A percentile compares a stretch with the other conserved stretches of the same genome.
These are phyloP conservation scores for Halocynthia roretzi DNA, from an alignment of 23 tunicate genomes.

Conservation along the genomic window DNA sequence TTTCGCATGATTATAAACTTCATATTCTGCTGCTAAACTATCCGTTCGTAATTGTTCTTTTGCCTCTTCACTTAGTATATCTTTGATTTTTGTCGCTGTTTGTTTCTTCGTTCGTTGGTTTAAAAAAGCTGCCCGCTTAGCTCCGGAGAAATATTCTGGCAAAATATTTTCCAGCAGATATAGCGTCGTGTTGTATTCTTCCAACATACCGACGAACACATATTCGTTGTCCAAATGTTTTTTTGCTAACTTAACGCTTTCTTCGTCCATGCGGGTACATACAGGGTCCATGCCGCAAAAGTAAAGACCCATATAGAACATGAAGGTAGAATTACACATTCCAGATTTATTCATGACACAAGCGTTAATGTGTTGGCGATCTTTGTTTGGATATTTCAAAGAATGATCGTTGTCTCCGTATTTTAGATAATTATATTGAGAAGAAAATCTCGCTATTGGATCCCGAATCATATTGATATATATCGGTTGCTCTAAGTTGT, in stretches of 20 bases:
- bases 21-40: conserved; percentile 71
- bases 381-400: conserved; percentile 4
- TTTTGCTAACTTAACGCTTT: conserved; percentile 62
- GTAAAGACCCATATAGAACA: conserved; percentile 85
- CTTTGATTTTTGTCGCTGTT: conserved; percentile 42
- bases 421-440: conserved; percentile 74
- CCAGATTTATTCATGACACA: conserved; percentile 56
- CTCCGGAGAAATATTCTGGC: conserved; percentile 68
- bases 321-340: conserved; percentile 41
- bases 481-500: conserved; percentile 37
- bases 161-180: conserved; percentile 62
- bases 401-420: conserved; percentile 42
- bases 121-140: conserved; percentile 3
- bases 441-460: conserved; percentile 85
- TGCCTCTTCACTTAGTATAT: conserved; percentile 27
- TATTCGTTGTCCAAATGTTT: conserved; percentile 63
- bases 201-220: conserved; percentile 65
- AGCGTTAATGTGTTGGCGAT: conserved; percentile 47
- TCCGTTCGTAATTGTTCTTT: conserved; percentile 20
- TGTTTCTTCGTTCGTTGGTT: background rate
- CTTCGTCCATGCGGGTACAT: conserved; percentile 31
- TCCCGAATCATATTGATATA: conserved; percentile 92
- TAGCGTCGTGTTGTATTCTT: conserved; percentile 81
- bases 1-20: conserved; percentile 66
- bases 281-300: conserved; percentile 71